These are phyloP conservation scores for Stramonita haemastoma DNA, from an alignment of 2,888 invertebrate genomes.

Conservation along the genomic window DNA sequence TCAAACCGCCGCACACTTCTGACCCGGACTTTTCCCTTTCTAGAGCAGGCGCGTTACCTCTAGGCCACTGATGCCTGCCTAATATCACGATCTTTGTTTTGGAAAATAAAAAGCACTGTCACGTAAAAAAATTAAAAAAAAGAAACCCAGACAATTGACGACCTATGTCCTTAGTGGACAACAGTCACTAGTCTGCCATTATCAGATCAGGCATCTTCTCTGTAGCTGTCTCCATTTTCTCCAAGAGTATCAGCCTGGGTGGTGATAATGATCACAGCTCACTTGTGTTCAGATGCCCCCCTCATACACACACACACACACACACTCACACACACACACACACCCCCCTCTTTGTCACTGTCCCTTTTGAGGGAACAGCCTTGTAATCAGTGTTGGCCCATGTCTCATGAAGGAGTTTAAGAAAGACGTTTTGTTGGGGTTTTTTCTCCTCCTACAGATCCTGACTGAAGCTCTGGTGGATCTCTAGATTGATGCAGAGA, in stretches of 20 bases:
- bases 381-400: not conserved
- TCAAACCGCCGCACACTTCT: no score
- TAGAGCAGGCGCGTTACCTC: no score
- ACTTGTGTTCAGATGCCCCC: not conserved
- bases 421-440: no score
- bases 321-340: no score
- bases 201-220: not conserved
- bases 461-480: no score
- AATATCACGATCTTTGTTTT: no score
- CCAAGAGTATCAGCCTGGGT: not conserved
- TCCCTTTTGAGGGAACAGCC: not conserved
- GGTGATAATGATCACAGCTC: not conserved
- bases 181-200: not conserved
- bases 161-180: not conserved
- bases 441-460: no score
- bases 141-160: not conserved
- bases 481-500: no score
- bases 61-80: no score
- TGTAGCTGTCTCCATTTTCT: not conserved
- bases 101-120: no score
- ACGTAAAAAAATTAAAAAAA: not conserved
- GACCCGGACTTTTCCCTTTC: no score
- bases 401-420: not conserved
- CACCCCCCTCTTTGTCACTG: not conserved
- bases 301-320: no score